Conservation (phyloP, 1,140 invertebrate genomes). For the Chelonus insularis region DNA sequence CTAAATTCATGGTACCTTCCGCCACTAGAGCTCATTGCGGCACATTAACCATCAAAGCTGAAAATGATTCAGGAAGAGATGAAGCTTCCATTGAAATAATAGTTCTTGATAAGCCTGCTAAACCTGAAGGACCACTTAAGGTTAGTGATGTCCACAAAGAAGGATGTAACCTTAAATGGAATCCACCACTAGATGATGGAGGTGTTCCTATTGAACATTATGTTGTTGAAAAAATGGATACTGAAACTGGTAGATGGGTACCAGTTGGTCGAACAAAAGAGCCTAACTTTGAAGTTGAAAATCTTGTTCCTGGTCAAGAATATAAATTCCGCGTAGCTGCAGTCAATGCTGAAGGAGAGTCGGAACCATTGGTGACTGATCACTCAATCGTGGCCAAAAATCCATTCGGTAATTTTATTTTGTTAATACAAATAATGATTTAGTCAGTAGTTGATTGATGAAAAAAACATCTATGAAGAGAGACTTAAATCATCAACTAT, state of each 20-base stretch:
- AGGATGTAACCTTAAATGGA: conserved; percentile 92
- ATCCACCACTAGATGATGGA: conserved; percentile 88
- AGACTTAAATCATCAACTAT: no score
- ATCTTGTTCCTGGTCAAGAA: conserved; percentile 87
- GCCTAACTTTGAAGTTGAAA: conserved; percentile 81
- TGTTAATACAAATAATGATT: no score
- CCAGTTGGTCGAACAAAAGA: conserved; percentile 79
- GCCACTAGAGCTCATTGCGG: conserved; percentile 83
- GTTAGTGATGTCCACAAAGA: conserved; percentile 91
- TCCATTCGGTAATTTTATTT: conserved; percentile 79
- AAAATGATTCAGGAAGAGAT: conserved; percentile 89
- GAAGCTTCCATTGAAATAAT: conserved; percentile 87
- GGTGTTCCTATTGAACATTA: conserved; percentile 91
- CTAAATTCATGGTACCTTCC: conserved; percentile 76
- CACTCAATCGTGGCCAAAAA: conserved; percentile 94
- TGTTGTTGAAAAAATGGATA: conserved; percentile 88
- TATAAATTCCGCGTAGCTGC: conserved; percentile 97
- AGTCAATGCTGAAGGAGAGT: conserved; percentile 93
- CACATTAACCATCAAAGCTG: conserved; percentile 82
- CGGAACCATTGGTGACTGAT: conserved; percentile 87
- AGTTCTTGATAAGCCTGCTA: conserved; percentile 84
- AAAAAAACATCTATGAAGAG: no score
- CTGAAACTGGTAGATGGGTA: conserved; percentile 82
- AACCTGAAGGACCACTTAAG: conserved; percentile 90
- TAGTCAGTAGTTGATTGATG: no score